Conservation (phyloP, 92 coral and sea anemone species). For the Anthopleura xanthogrammica region DNA sequence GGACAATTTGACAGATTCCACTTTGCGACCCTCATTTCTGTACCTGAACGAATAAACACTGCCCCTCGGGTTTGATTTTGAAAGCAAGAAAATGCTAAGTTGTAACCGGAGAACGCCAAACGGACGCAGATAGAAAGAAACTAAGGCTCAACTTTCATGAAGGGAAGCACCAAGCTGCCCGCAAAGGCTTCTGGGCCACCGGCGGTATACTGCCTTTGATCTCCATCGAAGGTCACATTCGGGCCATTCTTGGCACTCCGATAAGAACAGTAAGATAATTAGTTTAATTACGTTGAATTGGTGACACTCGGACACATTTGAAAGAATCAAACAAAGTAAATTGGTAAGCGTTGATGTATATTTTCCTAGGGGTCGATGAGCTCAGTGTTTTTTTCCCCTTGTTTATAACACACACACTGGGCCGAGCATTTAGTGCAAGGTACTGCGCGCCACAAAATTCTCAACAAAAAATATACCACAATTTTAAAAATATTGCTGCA, state of each 20-base stretch:
- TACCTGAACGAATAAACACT: constrained; percentile 75
- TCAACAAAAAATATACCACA: too few species aligned
- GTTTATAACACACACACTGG: neutral
- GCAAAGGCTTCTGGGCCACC: constrained; percentile 73
- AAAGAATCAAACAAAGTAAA: constrained; percentile 81
- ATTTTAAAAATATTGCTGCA: neutral
- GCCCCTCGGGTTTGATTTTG: constrained; percentile 75
- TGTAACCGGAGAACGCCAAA: constrained; percentile 97
- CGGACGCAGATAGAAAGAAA: constrained; percentile 64
- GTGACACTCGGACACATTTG: constrained; percentile 98
- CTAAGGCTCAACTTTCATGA: constrained; percentile 81
- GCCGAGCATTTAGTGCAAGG: constrained; percentile 3
- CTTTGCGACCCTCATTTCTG: constrained; percentile 62
- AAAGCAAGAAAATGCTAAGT: constrained; percentile 84
- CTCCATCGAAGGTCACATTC: constrained; percentile 40
- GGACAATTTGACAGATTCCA: constrained; percentile 50
- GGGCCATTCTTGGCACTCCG: constrained; percentile 80
- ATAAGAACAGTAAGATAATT: constrained; percentile 85
- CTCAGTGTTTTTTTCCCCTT: constrained; percentile 19
- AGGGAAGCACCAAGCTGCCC: constrained; percentile 56
- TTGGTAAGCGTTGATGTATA: constrained; percentile 78
- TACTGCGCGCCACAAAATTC: neutral
- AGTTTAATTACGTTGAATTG: constrained; percentile 97
- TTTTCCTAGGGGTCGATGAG: constrained; percentile 53
- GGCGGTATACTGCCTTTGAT: constrained; percentile 70